phyloP scores from a whole-genome alignment of 1,140 invertebrate genomes.

The Heterodera carotae region DNA sequence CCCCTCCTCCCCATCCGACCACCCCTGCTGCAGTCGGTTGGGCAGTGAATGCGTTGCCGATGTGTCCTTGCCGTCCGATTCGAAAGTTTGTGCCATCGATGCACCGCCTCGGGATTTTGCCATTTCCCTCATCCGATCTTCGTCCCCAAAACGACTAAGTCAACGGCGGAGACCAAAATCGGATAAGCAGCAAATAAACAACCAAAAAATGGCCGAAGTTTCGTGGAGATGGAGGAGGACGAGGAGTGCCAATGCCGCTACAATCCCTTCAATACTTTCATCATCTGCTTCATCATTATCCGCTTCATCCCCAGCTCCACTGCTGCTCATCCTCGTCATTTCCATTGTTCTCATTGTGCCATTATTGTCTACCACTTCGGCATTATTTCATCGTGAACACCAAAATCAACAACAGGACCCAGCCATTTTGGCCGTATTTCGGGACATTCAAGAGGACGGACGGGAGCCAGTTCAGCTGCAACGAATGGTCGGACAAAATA shows the following conservation, averaged over 20 bases:
- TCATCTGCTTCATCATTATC: too few relatives aligned
- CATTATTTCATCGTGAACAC: constrained; percentile 2
- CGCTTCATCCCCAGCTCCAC: neutral
- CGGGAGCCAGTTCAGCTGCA: constrained; percentile 47
- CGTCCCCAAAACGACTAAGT: neutral
- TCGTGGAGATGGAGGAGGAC: neutral
- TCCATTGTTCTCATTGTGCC: neutral
- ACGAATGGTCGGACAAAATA: constrained; percentile 48
- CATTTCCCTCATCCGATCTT: neutral
- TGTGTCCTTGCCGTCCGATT: neutral
- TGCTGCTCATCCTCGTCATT: neutral
- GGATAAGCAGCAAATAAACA: neutral
- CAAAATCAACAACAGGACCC: constrained; percentile 36
- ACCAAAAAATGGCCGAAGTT: neutral
- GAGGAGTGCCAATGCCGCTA: neutral
- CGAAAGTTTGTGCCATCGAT: neutral
- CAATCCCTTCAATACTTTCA: too few relatives aligned
- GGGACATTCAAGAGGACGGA: constrained; percentile 40
- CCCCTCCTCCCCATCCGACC: neutral
- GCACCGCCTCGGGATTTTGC: neutral
- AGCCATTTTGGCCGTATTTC: constrained; percentile 46
- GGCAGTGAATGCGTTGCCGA: neutral
- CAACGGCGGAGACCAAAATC: neutral
- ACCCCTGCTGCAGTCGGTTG: neutral
- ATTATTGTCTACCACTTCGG: neutral